phyloP scores from a whole-genome alignment of 2,888 invertebrate genomes.

The Scaptomyza polygonia region DNA sequence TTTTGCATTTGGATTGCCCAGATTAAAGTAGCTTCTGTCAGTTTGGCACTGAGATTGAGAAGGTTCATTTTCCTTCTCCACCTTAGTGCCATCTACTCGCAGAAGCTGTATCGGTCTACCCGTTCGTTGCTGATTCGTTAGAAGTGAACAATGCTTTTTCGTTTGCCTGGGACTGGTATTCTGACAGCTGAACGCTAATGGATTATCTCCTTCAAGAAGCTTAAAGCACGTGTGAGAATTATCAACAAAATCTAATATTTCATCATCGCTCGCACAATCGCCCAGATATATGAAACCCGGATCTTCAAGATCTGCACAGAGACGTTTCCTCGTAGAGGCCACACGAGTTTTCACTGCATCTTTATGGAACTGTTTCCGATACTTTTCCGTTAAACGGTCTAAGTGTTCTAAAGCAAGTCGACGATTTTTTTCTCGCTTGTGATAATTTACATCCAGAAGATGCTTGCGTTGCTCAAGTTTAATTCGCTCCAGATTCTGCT shows the following conservation, averaged over 20 bases:
- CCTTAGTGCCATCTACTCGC: slow-evolving; percentile 1
- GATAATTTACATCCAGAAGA: slow-evolving; percentile 21
- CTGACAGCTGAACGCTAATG: background rate
- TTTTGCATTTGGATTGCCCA: background rate
- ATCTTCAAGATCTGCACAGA: background rate
- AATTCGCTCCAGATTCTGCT: slow-evolving; percentile 20
- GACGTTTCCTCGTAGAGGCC: slow-evolving; percentile 39
- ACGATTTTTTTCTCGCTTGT: background rate
- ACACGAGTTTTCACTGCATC: slow-evolving; percentile 43
- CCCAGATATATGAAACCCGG: slow-evolving; percentile 24
- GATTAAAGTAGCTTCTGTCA: slow-evolving; percentile 27
- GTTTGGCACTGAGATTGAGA: slow-evolving; percentile 8
- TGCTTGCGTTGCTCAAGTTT: slow-evolving; percentile 38
- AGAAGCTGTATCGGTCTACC: slow-evolving; percentile 19
- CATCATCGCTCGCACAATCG: background rate
- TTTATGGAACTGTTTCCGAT: slow-evolving; percentile 41
- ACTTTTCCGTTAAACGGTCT: slow-evolving; percentile 43
- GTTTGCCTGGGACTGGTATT: background rate
- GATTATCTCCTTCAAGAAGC: background rate
- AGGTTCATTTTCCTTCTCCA: background rate
- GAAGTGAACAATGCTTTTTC: background rate
- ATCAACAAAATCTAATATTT: background rate
- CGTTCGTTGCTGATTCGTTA: background rate
- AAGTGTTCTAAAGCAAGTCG: slow-evolving; percentile 39
- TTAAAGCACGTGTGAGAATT: background rate